Evolutionary conservation across 2,113 vertebrate genomes (phyloP), one percentile per base, ranked within the genome.

Genomic region (Myodes glareolus): DNA sequence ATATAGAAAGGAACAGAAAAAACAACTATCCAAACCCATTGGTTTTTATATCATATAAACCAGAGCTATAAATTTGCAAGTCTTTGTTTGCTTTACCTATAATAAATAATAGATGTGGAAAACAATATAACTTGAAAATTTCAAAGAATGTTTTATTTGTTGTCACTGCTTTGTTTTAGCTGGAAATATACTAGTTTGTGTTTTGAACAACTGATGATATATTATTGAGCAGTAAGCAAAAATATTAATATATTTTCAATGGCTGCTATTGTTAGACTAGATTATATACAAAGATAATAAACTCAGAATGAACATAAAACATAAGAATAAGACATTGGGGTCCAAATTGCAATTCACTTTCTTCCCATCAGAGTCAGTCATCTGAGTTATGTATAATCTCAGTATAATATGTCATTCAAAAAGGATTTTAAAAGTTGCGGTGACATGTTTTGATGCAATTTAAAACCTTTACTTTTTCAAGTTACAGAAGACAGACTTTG

Each of bases 1-100:
- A 80, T 94, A 92, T 72, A 97, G 89, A 81, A 68, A 65, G 36
- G 16, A n/a, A n/a, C 52, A 96, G 55, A 88, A 80, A 80, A 67
- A 88, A 10, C 21, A 33, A 58, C 11, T 68, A 19, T 63, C 61
- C 27, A 88, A 55, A 67, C n/a, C n/a, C 45, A 75, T 9, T 92
- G 3, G 2, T 84, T 90, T 75, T 87, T 7, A 88, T 63, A 4
- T 75, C 13, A 50, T 36, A 52, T 63, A 29, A 42, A 39, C 7
- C 1, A 42, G 39, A 29, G 31, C 25, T 11, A 11, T 65, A 11
- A 45, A 45, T 16, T 29, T 90, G 47, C 42, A 63, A n/a, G 23
- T n/a, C 3, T 90, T 93, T 65, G 31, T 42, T 58, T 42, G 36
- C 52, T 80, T 90, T 88, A 42, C 16, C 25, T 68, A 61, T 42